These are phyloP conservation scores for Ctenopoma kingsleyae DNA, from an alignment of 2,797 vertebrate species.

Conservation along the genomic window DNA sequence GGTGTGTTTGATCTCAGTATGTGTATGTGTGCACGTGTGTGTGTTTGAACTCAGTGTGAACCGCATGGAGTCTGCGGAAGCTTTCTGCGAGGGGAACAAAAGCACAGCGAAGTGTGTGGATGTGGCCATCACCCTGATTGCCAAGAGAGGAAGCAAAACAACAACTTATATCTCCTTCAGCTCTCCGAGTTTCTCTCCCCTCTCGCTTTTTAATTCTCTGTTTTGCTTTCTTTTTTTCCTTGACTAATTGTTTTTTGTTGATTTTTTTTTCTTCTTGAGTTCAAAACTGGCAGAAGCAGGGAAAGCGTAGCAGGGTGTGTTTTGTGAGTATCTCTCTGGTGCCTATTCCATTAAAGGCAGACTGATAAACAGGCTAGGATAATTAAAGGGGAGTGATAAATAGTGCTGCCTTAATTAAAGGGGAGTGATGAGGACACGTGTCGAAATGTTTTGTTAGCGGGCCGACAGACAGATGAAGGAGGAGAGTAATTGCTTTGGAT, in stretches of 20 bases:
- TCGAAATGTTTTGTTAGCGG: constrained; percentile 90
- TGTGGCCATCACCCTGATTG: constrained; percentile 80
- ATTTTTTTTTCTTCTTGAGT: constrained; percentile 67
- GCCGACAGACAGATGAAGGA: constrained; percentile 87
- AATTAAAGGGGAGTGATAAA: constrained; percentile 90
- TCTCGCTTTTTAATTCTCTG: constrained; percentile 66
- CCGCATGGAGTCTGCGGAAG: constrained; percentile 78
- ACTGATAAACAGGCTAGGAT: constrained; percentile 88
- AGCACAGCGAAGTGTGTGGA: constrained; percentile 74
- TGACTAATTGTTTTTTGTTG: constrained; percentile 77
- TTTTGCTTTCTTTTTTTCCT: constrained; percentile 61
- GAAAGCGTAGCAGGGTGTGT: constrained; percentile 77
- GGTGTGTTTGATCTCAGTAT: constrained; percentile 82
- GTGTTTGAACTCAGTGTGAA: constrained; percentile 81
- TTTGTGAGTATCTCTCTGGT: constrained; percentile 83
- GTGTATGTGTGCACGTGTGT: constrained; percentile 55
- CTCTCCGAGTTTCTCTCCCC: constrained; percentile 58
- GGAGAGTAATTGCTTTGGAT: constrained; percentile 90
- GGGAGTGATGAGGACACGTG: constrained; percentile 90
- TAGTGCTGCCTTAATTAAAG: constrained; percentile 88
- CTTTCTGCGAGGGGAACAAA: constrained; percentile 76
- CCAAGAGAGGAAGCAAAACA: constrained; percentile 72
- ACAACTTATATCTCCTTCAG: constrained; percentile 76
- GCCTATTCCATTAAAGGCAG: constrained; percentile 87
- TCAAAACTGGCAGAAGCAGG: constrained; percentile 78